Base-by-base conservation (phyloP, 1,140 invertebrate species). In the Amyelois transitella region DNA sequence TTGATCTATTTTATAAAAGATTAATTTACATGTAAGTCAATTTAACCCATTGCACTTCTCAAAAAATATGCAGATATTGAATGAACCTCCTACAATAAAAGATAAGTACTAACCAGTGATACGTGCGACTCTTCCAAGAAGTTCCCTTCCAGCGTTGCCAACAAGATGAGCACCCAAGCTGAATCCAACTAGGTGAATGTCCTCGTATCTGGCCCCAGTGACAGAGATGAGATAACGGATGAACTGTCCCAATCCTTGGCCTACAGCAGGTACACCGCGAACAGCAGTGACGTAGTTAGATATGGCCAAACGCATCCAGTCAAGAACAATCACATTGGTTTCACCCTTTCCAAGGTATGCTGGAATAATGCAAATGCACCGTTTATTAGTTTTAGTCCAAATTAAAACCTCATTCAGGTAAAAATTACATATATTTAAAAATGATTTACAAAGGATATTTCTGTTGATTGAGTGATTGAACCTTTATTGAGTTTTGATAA, bases 141-240 rank as follows among this genome's bases (percentile, higher is more conserved):
- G 32, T 48, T 66, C 66, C n/a, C 73, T 62, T 18, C 77, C 75
- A 58, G 95, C 93, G 70, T 96, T 96, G 1, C 96, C 96, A 0
- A 96, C 94, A 1, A 96, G 92, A 71, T 98, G 96, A 0, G 95
- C 95, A 0, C 96, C 96, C 49, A 94, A 77, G 61, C 92, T 93
- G 81, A 97, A 96, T 0, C 96, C 96, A 66, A 97, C 95, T 25
- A 97, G 62, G 72, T 97, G 96, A 43, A 95, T 87, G 66, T 90
- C 87, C 21, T 90, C 78, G n/a, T 49, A 54, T 5, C 38, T 18
- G 7, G 55, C 25, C 19, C 60, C 64, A 50, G 51, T 53, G 17
- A 28, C 44, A n/a, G n/a, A 1, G 44, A 72, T 79, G 0, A 45
- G 25, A 45, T 83, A 81, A 22, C 57, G 44, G 0, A 57, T 57